Evolutionary conservation across 2,888 invertebrate genomes (phyloP), one percentile per base, ranked within the genome.

Genomic region (Rhamphomyia laevipes): DNA sequence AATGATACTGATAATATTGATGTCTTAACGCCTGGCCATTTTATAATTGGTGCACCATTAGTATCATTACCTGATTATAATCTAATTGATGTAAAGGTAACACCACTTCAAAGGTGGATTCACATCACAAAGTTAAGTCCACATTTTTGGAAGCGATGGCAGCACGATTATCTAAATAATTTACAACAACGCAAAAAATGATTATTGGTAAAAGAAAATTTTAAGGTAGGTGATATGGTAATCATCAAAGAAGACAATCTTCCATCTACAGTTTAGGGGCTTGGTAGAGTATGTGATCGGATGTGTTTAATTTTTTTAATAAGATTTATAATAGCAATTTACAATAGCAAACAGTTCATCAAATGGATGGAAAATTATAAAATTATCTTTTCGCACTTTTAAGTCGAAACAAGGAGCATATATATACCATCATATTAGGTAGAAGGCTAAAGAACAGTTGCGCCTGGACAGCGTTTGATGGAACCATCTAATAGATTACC

Each of bases 101-200:
- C 23, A 13, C n/a, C 21, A 7, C 30, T 45, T 62, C 6, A 48
- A 49, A 15, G 55, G 10, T 65, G 60, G 58, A 55, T 59, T 44
- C 27, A 51, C 5, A 45, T 56, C 5, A 56, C 56, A 30, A 50
- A 51, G 5, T 43, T 59, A 45, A 49, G 50, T 6, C 58, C 60
- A 33, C 51, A 56, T n/a, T 57, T 55, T 15, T 61, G 50, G 61
- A 56, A 52, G 21, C 48, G 50, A 9, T 60, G 57, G 56, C 45
- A 48, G 41, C 48, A 42, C 45, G 58, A 59, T 37, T 61, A 61
- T 49, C 51, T 59, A 0, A 41, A 51, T 17, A 41, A 46, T 1
- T 53, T 62, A 3, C 59, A 61, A 45, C n/a, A 13, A 13, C 35
- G 35, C 4, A 35, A 35, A n/a, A 35, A 35, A 35, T 35, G 35